Conservation (phyloP, 1,140 invertebrate species). For the Tetranychus urticae region DNA sequence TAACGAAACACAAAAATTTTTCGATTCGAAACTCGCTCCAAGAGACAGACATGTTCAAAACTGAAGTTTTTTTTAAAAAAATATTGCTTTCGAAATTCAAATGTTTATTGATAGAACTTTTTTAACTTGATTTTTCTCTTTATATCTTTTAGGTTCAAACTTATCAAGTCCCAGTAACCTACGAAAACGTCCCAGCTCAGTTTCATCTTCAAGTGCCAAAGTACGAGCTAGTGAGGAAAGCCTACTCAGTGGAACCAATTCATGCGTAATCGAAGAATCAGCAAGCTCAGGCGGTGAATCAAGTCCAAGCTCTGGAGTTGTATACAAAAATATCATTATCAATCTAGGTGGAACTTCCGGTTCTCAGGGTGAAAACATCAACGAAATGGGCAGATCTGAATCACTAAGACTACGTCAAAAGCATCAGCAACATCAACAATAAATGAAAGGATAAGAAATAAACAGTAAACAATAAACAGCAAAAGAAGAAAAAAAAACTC, state of each 20-base stretch:
- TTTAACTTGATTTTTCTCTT: background rate
- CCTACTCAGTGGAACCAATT: conserved; percentile 9
- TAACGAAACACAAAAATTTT: too few relatives aligned
- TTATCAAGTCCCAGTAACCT: conserved; percentile 1
- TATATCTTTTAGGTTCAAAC: background rate
- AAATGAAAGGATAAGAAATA: too few relatives aligned
- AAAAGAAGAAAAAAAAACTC: too few relatives aligned
- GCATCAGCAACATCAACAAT: too few relatives aligned
- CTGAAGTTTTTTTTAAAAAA: too few relatives aligned
- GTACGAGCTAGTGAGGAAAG: conserved; percentile 12
- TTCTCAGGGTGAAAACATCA: background rate
- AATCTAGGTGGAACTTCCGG: conserved; percentile 9
- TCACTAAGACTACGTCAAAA: too few relatives aligned
- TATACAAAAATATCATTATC: conserved; percentile 16
- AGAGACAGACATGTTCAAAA: background rate
- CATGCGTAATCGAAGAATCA: conserved; percentile 15
- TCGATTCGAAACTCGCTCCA: background rate
- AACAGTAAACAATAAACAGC: too few relatives aligned
- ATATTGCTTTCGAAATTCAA: too few relatives aligned
- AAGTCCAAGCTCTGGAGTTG: conserved; percentile 11
- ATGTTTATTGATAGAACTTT: background rate
- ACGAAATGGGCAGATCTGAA: too few relatives aligned
- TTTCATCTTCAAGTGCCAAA: background rate
- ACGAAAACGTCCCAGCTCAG: background rate
- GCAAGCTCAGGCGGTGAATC: conserved; percentile 14